These are phyloP conservation scores for Nesometra sesokonis DNA, from an alignment of 35 echinoderm and acorn worm species.

Conservation along the genomic window DNA sequence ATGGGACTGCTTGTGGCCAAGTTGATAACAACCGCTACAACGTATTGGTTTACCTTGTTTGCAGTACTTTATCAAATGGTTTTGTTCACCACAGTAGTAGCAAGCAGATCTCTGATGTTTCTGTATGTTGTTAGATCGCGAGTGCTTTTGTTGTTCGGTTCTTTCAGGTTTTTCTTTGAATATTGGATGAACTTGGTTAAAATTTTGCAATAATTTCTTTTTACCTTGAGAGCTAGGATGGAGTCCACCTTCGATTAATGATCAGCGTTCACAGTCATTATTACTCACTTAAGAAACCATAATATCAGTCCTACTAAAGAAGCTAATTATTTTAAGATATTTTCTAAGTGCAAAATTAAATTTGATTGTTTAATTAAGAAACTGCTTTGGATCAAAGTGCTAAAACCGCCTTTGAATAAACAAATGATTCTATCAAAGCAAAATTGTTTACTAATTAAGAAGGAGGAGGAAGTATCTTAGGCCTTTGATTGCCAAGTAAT, in stretches of 20 bases:
- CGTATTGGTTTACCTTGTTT: neutral
- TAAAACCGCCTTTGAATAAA: too few relatives aligned
- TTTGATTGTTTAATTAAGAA: too few relatives aligned
- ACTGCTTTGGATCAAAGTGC: too few relatives aligned
- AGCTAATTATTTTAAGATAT: too few relatives aligned
- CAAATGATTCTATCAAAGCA: too few relatives aligned
- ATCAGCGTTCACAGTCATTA: neutral
- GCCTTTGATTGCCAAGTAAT: too few relatives aligned
- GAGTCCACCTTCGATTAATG: neutral
- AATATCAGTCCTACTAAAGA: too few relatives aligned
- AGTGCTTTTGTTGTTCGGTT: neutral
- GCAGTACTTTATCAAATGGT: neutral
- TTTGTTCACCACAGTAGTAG: neutral
- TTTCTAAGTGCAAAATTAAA: too few relatives aligned
- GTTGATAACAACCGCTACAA: neutral
- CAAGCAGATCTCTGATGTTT: neutral
- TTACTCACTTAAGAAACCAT: too few relatives aligned
- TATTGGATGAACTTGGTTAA: neutral
- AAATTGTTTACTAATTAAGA: too few relatives aligned
- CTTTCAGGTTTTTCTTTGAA: neutral
- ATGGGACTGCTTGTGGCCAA: neutral
- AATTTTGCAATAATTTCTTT: conserved; percentile 5
- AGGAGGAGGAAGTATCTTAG: too few relatives aligned
- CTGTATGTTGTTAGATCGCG: neutral
- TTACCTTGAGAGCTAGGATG: conserved; percentile 19